Evolutionary conservation across 2,113 vertebrate species (phyloP).

Genomic region (Paradoxurus hermaphroditus): DNA sequence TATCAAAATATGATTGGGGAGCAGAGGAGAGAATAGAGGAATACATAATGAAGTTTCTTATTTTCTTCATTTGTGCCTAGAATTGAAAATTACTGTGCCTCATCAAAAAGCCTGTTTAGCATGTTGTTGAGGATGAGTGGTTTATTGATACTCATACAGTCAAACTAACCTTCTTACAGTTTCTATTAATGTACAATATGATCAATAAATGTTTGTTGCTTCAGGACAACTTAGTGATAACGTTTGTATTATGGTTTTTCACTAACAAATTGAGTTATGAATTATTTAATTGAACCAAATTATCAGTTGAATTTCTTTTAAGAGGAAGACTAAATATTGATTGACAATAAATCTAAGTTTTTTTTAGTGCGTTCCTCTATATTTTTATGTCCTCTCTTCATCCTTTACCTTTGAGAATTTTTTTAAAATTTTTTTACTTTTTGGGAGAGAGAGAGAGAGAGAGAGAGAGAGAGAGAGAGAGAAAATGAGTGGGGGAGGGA

Average conservation of each 20-base stretch:
- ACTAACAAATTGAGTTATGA: not conserved
- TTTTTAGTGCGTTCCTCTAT: not conserved
- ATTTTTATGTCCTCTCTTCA: not conserved
- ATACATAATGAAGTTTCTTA: not conserved
- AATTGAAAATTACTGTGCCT: not conserved
- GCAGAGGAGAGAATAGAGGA: not conserved
- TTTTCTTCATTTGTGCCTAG: not conserved
- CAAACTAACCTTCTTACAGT: not conserved
- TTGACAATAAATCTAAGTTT: not conserved
- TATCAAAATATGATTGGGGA: not conserved
- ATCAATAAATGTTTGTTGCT: not conserved
- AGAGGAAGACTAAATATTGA: not conserved
- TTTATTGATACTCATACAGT: not conserved
- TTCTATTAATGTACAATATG: not conserved
- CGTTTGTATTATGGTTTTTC: not conserved
- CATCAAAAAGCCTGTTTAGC: not conserved
- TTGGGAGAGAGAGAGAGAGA: no score
- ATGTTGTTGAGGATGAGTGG: not conserved
- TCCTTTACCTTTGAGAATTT: not conserved
- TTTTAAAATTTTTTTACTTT: no score
- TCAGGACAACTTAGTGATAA: not conserved
- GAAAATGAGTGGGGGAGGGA: no score
- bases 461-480: no score
- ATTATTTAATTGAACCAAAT: not conserved
- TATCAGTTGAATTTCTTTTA: not conserved